Evolutionary conservation across 1,140 invertebrate species (phyloP).

Genomic region (Thaumatotibia leucotreta): DNA sequence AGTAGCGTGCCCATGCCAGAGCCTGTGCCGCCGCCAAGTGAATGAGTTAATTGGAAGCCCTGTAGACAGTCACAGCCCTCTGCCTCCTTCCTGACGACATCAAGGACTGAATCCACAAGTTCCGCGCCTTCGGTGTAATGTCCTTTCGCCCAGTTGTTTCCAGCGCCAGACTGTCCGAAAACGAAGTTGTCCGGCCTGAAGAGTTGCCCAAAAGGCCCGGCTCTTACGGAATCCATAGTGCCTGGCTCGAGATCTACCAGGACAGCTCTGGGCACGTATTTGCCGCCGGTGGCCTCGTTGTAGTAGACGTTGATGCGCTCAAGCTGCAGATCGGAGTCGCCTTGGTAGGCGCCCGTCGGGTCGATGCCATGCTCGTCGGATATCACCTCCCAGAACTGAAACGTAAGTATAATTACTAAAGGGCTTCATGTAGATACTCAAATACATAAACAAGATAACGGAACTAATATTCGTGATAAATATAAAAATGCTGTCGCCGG

Average conservation of each 20-base stretch:
- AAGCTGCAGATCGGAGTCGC: slow-evolving; percentile 85
- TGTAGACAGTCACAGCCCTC: slow-evolving; percentile 87
- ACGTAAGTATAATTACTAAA: neutral
- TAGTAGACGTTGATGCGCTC: slow-evolving; percentile 90
- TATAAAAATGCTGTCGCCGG: too few relatives aligned
- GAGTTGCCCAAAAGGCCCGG: slow-evolving; percentile 87
- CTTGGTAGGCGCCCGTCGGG: slow-evolving; percentile 84
- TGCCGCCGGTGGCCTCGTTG: slow-evolving; percentile 86
- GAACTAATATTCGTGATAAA: too few relatives aligned
- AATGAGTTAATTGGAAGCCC: slow-evolving; percentile 78
- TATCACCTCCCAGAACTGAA: slow-evolving; percentile 70
- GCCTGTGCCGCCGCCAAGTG: slow-evolving; percentile 82
- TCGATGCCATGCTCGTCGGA: slow-evolving; percentile 89
- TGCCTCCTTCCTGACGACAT: slow-evolving; percentile 90
- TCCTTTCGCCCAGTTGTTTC: slow-evolving; percentile 87
- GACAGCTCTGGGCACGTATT: slow-evolving; percentile 86
- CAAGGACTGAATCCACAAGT: slow-evolving; percentile 87
- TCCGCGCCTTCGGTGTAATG: slow-evolving; percentile 91
- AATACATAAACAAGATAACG: too few relatives aligned
- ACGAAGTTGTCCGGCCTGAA: slow-evolving; percentile 92
- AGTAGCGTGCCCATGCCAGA: slow-evolving; percentile 82
- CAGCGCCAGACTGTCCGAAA: slow-evolving; percentile 75
- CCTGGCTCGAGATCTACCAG: slow-evolving; percentile 86
- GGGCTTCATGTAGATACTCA: too few relatives aligned
- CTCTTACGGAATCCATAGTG: slow-evolving; percentile 85